phyloP scores from a whole-genome alignment of 2,797 vertebrate species.

The Muscicapa comitata region DNA sequence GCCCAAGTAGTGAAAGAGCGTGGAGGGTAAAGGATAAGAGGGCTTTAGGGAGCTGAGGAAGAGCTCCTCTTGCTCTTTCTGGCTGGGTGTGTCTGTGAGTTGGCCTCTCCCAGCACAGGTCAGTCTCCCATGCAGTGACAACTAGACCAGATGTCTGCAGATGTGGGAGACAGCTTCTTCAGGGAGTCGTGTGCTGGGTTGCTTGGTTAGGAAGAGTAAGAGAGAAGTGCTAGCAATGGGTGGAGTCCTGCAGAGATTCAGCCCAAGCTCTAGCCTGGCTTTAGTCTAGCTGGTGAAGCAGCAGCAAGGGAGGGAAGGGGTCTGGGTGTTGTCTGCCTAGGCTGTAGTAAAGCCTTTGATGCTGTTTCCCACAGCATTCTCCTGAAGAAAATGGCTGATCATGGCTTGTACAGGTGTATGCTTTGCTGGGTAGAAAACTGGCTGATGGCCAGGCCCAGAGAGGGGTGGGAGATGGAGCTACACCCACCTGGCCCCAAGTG shows the following conservation, averaged over 20 bases:
- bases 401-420: rapidly evolving
- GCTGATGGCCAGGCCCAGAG: neutral
- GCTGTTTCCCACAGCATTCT: neutral
- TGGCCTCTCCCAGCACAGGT: neutral
- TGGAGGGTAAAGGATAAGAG: neutral
- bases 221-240: neutral
- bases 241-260: neutral
- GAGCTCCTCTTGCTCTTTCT: neutral
- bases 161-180: neutral
- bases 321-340: neutral
- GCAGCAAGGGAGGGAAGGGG: neutral
- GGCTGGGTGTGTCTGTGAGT: rapidly evolving
- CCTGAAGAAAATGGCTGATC: neutral
- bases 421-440: neutral
- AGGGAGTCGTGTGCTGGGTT: neutral
- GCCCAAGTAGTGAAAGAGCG: neutral
- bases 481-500: neutral
- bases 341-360: neutral
- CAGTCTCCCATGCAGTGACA: neutral
- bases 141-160: neutral
- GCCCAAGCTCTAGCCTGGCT: neutral
- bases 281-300: neutral
- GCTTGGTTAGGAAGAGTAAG: neutral
- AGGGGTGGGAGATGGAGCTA: neutral
- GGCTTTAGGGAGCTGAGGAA: neutral